These are phyloP conservation scores for Dermatemys mawii DNA, from an alignment of 2,113 vertebrate genomes.

Conservation along the genomic window DNA sequence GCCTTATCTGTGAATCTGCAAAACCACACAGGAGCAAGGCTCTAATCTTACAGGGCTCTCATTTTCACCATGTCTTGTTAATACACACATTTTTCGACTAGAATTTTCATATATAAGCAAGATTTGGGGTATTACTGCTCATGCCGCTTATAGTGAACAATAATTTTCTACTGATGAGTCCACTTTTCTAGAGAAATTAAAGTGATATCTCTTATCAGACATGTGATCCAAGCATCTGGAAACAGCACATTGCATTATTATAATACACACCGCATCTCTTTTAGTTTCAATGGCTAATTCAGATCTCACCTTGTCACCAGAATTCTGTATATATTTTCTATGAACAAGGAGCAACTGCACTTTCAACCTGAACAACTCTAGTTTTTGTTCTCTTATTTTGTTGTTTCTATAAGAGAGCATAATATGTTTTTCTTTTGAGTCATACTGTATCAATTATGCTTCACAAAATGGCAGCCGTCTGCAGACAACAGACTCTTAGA, in stretches of 20 bases:
- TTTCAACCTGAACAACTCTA: neutral
- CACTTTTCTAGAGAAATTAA: neutral
- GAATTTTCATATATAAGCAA: neutral
- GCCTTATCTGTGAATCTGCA: neutral
- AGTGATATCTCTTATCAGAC: neutral
- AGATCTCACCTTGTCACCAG: neutral
- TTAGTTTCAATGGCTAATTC: neutral
- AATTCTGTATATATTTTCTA: constrained; percentile 15
- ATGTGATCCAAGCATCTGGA: neutral
- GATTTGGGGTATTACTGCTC: neutral
- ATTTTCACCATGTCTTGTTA: neutral
- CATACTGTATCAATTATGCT: neutral
- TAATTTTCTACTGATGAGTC: neutral
- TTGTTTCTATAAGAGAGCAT: neutral
- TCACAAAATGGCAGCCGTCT: neutral
- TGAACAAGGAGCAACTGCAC: neutral
- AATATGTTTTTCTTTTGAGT: neutral
- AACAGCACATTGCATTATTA: neutral
- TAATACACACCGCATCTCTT: neutral
- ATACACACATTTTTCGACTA: neutral
- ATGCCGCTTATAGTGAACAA: neutral
- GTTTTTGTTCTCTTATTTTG: neutral
- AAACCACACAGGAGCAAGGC: neutral
- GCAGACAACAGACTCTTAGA: neutral
- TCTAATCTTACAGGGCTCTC: neutral